Percentiles rank a stretch among this genome's conserved stretches.
These are phyloP conservation scores for Manacus vitellinus DNA, from an alignment of 2,113 vertebrate genomes.

Conservation along the genomic window DNA sequence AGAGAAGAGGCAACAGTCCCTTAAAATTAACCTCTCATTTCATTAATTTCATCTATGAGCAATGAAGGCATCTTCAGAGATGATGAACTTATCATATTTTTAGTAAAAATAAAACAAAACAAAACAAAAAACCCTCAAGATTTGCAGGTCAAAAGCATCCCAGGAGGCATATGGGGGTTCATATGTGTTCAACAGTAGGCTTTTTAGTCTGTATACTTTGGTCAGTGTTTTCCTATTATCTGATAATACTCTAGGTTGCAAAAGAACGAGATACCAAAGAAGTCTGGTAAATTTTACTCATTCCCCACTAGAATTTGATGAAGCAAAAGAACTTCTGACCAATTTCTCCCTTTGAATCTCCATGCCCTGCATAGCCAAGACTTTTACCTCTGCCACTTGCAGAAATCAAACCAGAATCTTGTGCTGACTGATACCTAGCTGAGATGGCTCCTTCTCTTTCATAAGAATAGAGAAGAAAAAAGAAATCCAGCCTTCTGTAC, in stretches of 20 bases:
- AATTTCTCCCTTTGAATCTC: conserved; percentile 10
- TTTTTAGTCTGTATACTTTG: background rate
- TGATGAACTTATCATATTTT: background rate
- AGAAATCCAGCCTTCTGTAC: background rate
- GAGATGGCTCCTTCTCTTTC: conserved; percentile 8
- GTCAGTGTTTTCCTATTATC: background rate
- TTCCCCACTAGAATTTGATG: background rate
- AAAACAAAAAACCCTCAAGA: background rate
- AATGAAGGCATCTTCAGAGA: background rate
- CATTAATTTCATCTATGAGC: background rate
- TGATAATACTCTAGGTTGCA: background rate
- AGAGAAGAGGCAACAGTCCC: background rate
- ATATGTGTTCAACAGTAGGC: background rate
- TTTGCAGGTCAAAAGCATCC: background rate
- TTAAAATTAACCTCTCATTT: background rate
- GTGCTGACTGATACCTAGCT: background rate
- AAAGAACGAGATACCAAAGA: background rate
- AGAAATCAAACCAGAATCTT: conserved; percentile 34
- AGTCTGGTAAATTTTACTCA: background rate
- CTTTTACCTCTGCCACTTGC: conserved; percentile 21
- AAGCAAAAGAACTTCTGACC: conserved; percentile 17
- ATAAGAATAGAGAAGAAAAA: conserved; percentile 10
- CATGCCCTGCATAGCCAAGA: background rate
- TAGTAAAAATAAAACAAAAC: background rate
- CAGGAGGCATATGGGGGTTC: background rate